Evolutionary conservation across 2,113 vertebrate species (phyloP), one percentile per base, ranked within the genome.

Genomic region (Tricholaema leucomelas): DNA sequence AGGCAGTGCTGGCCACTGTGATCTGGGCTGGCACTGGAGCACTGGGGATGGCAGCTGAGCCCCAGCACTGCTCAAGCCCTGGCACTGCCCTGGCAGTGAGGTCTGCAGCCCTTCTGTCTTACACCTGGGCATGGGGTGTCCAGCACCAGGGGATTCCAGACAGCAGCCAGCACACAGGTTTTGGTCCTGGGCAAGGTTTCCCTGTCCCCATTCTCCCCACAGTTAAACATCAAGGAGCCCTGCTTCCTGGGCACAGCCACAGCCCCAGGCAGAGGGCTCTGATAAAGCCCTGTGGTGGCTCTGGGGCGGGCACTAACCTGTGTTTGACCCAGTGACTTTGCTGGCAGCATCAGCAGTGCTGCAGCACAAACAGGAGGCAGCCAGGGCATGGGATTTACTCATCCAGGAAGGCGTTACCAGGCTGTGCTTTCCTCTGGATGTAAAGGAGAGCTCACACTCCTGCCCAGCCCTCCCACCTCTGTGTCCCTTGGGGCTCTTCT

Each of bases 1-100:
- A 5, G 27, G 36, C 1, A 1, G 15, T 15, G 56, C n/a, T 1
- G 2, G 36, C 6, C 2, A 0, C 1, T 6, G 58, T 1, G 30
- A 75, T 56, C 79, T 19, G 6, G 9, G 4, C 70, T n/a, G 55
- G 58, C 36, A 12, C 38, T 15, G 25, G 35, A 42, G 59, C 19
- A 3, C 70, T 10, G 38, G 12, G 42, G 28, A 5, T 4, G 38
- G 46, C 1, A 0, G 13, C 73, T 10, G 78, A 87, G 59, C 38
- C 55, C 54, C 16, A 15, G 27, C 52, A 50, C 48, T 50, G 48
- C 48, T 50, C 42, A 15, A 44, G 42, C 42, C 42, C 52, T 2
- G 2, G 66, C 50, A 8, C 19, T 0, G 42, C 48, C 42, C 40
- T 5, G 15, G 79, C 59, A 66, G 33, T 1, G 0, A 56, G 31